Evolutionary conservation across 1,140 invertebrate species (phyloP), one percentile per base, ranked within the genome.

Genomic region (Drosophila biarmipes): DNA sequence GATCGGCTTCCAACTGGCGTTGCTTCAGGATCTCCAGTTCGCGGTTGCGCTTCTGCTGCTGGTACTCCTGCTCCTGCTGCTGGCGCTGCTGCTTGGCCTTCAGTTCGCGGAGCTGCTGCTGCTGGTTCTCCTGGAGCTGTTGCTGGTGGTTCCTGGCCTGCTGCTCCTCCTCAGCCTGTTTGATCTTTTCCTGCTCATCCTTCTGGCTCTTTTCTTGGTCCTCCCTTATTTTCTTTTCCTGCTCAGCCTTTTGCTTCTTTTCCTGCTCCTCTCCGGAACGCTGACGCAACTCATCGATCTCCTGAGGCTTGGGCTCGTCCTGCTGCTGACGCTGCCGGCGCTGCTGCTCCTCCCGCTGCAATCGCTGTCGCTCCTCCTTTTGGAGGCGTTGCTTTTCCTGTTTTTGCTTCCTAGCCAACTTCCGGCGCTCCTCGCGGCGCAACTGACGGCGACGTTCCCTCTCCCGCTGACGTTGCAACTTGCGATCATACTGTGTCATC

Each of bases 381-480:
- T 62, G 49, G 48, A 78, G 80, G 3, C 52, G 64, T 24, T 68
- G 56, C 55, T 66, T 55, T 27, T 85, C 73, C 14, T 58, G 54
- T 24, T 72, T 73, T 49, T 89, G 82, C 24, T 80, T 67, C 5
- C 85, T 63, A 35, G 73, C 68, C 10, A 63, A 54, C 14, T 85
- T 64, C 31, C 75, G 73, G 0, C 90, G 80, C 19, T 91, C 77
- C 37, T 24, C 46, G 6, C 64, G 86, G 8, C 81, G 71, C 40
- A 76, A 42, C 55, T 89, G 67, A 5, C 87, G 74, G 29, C 73
- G 73, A n/a, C 62, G 51, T 46, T 91, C 90, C 46, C 74, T 80
- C 31, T 91, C 64, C 1, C 90, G 63, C 52, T 91, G 80, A n/a
- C 80, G 73, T 31, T 91, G 78, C 64, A 91, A 46, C 49, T 78